Conservation (phyloP, 2,888 invertebrate species). For the Nomada fabriciana region DNA sequence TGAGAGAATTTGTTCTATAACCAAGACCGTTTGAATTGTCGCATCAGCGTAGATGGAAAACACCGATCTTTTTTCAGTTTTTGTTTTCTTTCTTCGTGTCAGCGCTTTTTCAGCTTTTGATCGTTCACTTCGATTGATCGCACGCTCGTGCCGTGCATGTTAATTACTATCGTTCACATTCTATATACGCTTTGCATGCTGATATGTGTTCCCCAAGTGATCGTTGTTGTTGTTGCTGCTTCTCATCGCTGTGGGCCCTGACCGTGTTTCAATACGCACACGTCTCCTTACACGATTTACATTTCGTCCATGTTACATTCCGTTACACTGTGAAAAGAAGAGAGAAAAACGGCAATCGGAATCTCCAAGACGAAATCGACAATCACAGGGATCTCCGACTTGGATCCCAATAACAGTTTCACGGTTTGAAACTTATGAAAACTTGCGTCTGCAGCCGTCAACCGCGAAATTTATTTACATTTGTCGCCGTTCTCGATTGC, state of each 20-base stretch:
- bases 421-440: background rate
- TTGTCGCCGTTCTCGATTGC: no score
- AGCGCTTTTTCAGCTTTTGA: constrained; percentile 28
- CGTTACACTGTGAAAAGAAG: constrained; percentile 53
- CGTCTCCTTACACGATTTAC: constrained; percentile 45
- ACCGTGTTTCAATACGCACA: constrained; percentile 39
- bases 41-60: constrained; percentile 21
- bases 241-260: constrained; percentile 42
- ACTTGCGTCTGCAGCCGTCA: background rate
- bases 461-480: background rate
- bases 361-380: background rate
- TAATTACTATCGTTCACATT: constrained; percentile 31
- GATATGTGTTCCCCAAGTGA: constrained; percentile 32
- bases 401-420: background rate
- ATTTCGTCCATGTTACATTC: constrained; percentile 39
- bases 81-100: background rate
- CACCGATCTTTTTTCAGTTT: background rate
- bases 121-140: constrained; percentile 26
- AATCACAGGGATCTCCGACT: constrained; percentile 25
- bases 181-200: constrained; percentile 58
- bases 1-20: background rate
- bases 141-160: constrained; percentile 29
- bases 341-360: constrained; percentile 39
- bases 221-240: constrained; percentile 39
- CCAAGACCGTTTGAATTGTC: constrained; percentile 22